Evolutionary conservation across 2,797 vertebrate species (phyloP).

Genomic region (Sebastiscus albofasciatus): DNA sequence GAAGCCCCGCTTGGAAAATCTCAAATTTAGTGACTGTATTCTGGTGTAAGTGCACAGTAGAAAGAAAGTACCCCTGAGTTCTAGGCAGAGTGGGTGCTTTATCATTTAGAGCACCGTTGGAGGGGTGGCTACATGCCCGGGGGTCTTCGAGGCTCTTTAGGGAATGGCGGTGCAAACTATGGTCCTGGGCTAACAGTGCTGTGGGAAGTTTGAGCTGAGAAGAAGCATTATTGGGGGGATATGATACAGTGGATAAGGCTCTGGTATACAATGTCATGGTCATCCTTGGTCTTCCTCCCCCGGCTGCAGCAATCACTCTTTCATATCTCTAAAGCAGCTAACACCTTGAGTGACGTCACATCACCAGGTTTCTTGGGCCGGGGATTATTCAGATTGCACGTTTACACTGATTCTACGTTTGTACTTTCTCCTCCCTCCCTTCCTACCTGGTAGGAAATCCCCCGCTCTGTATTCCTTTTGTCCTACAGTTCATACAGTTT

Average conservation of each 20-base stretch:
- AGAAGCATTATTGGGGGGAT: constrained; percentile 21
- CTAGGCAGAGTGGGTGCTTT: constrained; percentile 74
- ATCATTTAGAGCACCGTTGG: constrained; percentile 40
- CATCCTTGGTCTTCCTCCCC: constrained; percentile 70
- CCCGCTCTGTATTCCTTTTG: constrained; percentile 46
- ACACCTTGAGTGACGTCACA: constrained; percentile 30
- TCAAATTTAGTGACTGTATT: constrained; percentile 59
- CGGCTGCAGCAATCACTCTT: constrained; percentile 28
- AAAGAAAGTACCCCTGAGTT: constrained; percentile 94
- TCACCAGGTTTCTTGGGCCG: constrained; percentile 37
- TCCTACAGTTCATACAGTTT: constrained; percentile 61
- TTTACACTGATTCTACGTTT: constrained; percentile 59
- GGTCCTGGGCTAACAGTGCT: constrained; percentile 56
- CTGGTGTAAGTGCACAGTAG: constrained; percentile 84
- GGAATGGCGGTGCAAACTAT: constrained; percentile 36
- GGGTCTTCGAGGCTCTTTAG: constrained; percentile 46
- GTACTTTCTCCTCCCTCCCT: constrained; percentile 38
- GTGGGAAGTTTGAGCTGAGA: constrained; percentile 36
- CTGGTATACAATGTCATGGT: constrained; percentile 82
- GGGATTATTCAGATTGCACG: constrained; percentile 67
- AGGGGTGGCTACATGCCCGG: constrained; percentile 30
- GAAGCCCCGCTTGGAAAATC: constrained; percentile 58
- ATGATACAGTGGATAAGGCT: constrained; percentile 79
- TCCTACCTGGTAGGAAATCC: constrained; percentile 65
- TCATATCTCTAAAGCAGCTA: constrained; percentile 47